A percentile compares a stretch with the other conserved stretches of the same genome.
Conservation (phyloP, 2,888 invertebrate genomes). For the Strigamia transsilvanica region DNA sequence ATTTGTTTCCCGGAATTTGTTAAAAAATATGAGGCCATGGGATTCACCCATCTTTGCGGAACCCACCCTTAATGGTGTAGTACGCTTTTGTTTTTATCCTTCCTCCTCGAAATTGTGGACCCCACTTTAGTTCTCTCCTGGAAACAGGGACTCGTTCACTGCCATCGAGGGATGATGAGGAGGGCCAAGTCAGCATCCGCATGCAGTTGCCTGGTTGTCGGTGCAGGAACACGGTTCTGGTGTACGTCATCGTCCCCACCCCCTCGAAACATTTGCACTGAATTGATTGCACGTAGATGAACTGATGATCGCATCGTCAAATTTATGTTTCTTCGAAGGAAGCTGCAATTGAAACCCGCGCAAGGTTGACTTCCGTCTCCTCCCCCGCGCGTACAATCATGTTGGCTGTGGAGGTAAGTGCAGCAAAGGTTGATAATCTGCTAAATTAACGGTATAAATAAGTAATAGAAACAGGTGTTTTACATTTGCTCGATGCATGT, state of each 20-base stretch:
- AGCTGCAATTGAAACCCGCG: slow-evolving; percentile 40
- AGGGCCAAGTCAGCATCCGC: slow-evolving; percentile 34
- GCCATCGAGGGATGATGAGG: slow-evolving; percentile 31
- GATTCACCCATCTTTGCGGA: slow-evolving; percentile 12
- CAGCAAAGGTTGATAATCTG: slow-evolving; percentile 14
- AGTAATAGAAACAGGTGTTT: slow-evolving; percentile 14
- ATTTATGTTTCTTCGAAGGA: neutral
- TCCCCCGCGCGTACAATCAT: slow-evolving; percentile 49
- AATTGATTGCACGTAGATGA: slow-evolving; percentile 35
- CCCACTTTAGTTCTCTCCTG: slow-evolving; percentile 33
- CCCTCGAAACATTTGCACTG: neutral
- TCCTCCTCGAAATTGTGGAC: slow-evolving; percentile 16
- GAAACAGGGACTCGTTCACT: slow-evolving; percentile 36
- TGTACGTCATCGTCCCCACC: slow-evolving; percentile 23
- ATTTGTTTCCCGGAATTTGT: slow-evolving; percentile 42
- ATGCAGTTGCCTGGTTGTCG: slow-evolving; percentile 37
- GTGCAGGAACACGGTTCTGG: slow-evolving; percentile 35
- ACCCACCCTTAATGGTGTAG: slow-evolving; percentile 36
- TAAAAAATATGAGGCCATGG: neutral
- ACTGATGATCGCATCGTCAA: slow-evolving; percentile 8
- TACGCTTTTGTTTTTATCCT: slow-evolving; percentile 17
- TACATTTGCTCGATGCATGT: neutral
- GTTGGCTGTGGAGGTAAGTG: slow-evolving; percentile 46
- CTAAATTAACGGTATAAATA: neutral
- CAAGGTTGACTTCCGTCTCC: slow-evolving; percentile 45